phyloP scores from a whole-genome alignment of 1,140 invertebrate genomes.

The Mactra quadrangularis region DNA sequence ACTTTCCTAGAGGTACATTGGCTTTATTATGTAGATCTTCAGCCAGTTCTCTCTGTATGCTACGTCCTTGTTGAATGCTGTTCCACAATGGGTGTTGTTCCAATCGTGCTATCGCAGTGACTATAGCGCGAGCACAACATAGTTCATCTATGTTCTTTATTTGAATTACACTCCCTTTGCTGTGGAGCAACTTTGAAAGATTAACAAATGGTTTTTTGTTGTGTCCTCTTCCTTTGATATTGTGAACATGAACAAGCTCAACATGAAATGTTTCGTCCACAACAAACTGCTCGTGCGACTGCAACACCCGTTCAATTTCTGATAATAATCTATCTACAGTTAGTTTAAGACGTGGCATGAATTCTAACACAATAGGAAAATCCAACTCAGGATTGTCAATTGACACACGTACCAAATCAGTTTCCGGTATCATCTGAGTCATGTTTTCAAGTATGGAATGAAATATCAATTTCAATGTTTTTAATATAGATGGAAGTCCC shows the following conservation, averaged over 20 bases:
- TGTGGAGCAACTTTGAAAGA: not conserved
- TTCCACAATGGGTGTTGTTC: constrained; percentile 23
- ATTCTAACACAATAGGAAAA: too few relatives aligned
- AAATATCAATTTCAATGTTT: constrained; percentile 19
- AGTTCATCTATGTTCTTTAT: too few relatives aligned
- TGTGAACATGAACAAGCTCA: constrained; percentile 13
- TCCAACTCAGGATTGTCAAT: not conserved
- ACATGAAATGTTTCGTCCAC: not conserved
- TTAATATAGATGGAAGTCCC: too few relatives aligned
- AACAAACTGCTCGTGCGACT: too few relatives aligned
- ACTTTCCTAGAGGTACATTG: not conserved
- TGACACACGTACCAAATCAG: constrained; percentile 15
- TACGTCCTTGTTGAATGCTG: too few relatives aligned
- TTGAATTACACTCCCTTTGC: too few relatives aligned
- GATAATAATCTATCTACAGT: constrained; percentile 15
- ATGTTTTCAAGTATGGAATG: constrained; percentile 4
- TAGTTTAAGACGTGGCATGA: not conserved
- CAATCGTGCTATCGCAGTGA: too few relatives aligned
- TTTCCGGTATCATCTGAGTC: not conserved
- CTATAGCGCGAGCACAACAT: too few relatives aligned
- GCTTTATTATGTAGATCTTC: constrained; percentile 19
- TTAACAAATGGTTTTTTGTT: too few relatives aligned
- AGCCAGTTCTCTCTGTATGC: not conserved
- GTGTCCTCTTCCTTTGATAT: not conserved
- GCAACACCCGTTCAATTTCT: constrained; percentile 27